Base-by-base conservation (phyloP, 2,888 invertebrate genomes). In the Aphidoletes aphidimyza region DNA sequence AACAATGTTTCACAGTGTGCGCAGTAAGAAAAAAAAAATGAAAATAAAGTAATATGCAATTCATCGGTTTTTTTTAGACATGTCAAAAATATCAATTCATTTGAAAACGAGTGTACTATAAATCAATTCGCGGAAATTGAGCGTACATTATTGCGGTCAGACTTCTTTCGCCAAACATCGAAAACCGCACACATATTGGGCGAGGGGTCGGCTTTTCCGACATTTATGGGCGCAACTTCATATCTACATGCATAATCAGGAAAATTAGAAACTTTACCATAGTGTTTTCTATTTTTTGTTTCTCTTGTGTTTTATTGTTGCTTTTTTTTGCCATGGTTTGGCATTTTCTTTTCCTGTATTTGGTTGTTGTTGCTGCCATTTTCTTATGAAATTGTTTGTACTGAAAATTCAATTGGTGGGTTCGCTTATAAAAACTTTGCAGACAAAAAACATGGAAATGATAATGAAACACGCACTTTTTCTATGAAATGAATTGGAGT, bases 401-500 rank as follows among this genome's bases (percentile, higher is more conserved):
- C n/a, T n/a, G n/a, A n/a, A 17, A 30, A 11, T 30, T 69, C 14
- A 11, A 14, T 69, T 69, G 26, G 30, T 69, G 54, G 54, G 54
- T 26, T 5, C 17, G 2, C 17, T 22, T 54, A 54, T 26, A 81
- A 37, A 81, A 81, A 81, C 81, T 81, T 81, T 81, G 37, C 81
- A 81, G 81, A 81, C 81, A 78, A 81, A 81, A 83, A 42, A 36
- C 36, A 37, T 5, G 42, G 83, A 83, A 83, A 83, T 83, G 83
- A 83, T 83, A 83, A 83, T 26, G 30, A 42, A 83, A 83, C 83
- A 83, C 42, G 83, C 83, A 83, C 83, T 83, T 81, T n/a, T n/a
- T 81, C 39, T 22, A 11, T n/a, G 3, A 11, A 22, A 81, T 8
- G 19, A 36, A 81, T 6, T n/a, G n/a, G 37, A 37, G 81, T 81